phyloP scores from a whole-genome alignment of 2,888 invertebrate genomes.

The Eudemis profundana region DNA sequence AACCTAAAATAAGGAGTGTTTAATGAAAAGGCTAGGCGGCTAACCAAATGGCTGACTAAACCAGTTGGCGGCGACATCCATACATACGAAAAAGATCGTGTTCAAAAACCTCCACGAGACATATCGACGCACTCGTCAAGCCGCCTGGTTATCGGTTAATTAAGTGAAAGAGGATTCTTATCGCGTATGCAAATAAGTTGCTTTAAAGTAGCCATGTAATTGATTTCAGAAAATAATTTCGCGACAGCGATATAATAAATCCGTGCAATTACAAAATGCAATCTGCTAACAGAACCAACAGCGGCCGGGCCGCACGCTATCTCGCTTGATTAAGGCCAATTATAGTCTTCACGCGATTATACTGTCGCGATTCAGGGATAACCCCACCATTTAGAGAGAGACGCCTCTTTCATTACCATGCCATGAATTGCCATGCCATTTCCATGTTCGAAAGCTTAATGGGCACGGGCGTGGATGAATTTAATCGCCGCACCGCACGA shows the following conservation, averaged over 20 bases:
- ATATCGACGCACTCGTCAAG: neutral
- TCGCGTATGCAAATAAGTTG: constrained; percentile 18
- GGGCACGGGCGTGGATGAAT: constrained; percentile 59
- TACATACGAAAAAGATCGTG: neutral
- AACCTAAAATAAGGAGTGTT: no score
- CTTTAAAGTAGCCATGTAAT: constrained; percentile 30
- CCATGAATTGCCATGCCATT: constrained; percentile 69
- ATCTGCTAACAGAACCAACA: constrained; percentile 59
- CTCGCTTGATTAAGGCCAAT: constrained; percentile 78
- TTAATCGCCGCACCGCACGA: constrained; percentile 59
- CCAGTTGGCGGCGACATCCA: no score
- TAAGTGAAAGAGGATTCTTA: constrained; percentile 27
- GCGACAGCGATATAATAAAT: constrained; percentile 56
- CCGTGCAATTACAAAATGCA: constrained; percentile 58
- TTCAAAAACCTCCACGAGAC: neutral
- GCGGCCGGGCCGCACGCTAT: constrained; percentile 64
- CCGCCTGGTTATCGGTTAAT: constrained; percentile 21
- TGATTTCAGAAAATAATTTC: constrained; percentile 48
- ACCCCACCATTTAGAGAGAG: constrained; percentile 71
- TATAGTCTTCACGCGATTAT: constrained; percentile 77
- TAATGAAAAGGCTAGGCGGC: no score
- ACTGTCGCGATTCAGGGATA: constrained; percentile 73
- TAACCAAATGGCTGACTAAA: no score
- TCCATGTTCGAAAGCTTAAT: constrained; percentile 69
- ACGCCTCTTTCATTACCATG: constrained; percentile 71